These are phyloP conservation scores for Corythoichthys intestinalis DNA, from an alignment of 2,113 vertebrate genomes.

Conservation along the genomic window DNA sequence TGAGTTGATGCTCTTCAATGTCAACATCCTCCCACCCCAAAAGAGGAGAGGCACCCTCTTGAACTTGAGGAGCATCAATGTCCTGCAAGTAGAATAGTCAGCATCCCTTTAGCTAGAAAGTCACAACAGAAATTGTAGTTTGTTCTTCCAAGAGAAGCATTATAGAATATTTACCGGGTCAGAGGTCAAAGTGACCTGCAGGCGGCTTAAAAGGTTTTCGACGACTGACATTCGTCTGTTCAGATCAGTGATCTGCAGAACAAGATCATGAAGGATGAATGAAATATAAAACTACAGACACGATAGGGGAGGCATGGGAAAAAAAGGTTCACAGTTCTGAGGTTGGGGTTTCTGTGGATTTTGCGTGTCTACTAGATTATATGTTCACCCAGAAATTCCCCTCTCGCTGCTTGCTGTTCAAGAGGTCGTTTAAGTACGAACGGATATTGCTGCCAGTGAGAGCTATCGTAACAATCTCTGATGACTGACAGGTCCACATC, in stretches of 20 bases:
- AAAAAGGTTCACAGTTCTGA: too few species aligned
- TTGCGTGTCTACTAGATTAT: background rate
- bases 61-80: slow-evolving; percentile 20
- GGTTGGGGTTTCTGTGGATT: too few species aligned
- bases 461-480: slow-evolving; percentile 9
- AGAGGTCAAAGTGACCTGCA: slow-evolving; percentile 64
- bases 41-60: slow-evolving; percentile 56
- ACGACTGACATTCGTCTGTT: slow-evolving; percentile 70
- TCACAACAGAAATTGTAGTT: background rate
- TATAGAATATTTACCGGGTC: slow-evolving; percentile 56
- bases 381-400: background rate
- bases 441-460: background rate
- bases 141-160: background rate
- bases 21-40: slow-evolving; percentile 55
- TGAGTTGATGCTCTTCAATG: slow-evolving; percentile 77
- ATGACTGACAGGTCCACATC: slow-evolving; percentile 24
- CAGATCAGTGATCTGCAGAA: slow-evolving; percentile 74
- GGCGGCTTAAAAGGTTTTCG: slow-evolving; percentile 68
- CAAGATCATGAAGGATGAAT: background rate
- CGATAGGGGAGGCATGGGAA: background rate
- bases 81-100: slow-evolving; percentile 3
- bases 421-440: background rate
- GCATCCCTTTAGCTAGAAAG: background rate
- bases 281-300: background rate
- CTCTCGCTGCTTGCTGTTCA: background rate